Percentiles rank a stretch among this genome's conserved stretches.
phyloP scores from a whole-genome alignment of 2,888 invertebrate genomes.

The Euproctis similis region DNA sequence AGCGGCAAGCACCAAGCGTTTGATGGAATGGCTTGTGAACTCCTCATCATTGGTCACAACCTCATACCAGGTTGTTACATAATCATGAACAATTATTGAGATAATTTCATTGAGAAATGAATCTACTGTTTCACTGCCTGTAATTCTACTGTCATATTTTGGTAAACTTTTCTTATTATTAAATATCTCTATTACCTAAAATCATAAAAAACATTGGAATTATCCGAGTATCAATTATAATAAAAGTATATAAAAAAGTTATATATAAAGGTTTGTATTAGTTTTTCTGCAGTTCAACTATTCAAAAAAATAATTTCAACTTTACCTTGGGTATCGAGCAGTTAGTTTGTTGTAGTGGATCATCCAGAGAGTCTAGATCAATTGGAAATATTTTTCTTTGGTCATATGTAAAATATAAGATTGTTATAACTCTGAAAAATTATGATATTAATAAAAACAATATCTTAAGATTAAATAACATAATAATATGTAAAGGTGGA shows the following conservation, averaged over 20 bases:
- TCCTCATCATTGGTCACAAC: slow-evolving; percentile 82
- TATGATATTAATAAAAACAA: slow-evolving; percentile 1
- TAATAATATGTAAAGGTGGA: too few relatives aligned
- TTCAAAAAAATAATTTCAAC: too few relatives aligned
- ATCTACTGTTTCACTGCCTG: slow-evolving; percentile 90
- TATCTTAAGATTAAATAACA: too few relatives aligned
- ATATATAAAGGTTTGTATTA: too few relatives aligned
- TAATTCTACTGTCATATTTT: slow-evolving; percentile 78
- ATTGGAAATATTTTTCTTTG: slow-evolving; percentile 51
- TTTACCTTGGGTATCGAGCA: slow-evolving; percentile 59
- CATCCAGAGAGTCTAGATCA: slow-evolving; percentile 62
- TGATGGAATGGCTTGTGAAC: slow-evolving; percentile 80
- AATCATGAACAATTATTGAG: slow-evolving; percentile 86
- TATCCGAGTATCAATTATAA: too few relatives aligned
- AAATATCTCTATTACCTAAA: slow-evolving; percentile 56
- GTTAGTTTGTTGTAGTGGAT: slow-evolving; percentile 61
- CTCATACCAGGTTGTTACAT: slow-evolving; percentile 85
- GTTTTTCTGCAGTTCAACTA: too few relatives aligned
- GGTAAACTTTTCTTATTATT: slow-evolving; percentile 35
- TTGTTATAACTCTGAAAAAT: slow-evolving; percentile 47
- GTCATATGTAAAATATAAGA: slow-evolving; percentile 59
- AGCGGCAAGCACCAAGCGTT: slow-evolving; percentile 80
- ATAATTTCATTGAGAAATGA: slow-evolving; percentile 90
- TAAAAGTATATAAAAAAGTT: too few relatives aligned
- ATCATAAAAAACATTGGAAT: slow-evolving; percentile 6